phyloP scores from a whole-genome alignment of 2,797 vertebrate genomes.

The Streptopelia turtur region DNA sequence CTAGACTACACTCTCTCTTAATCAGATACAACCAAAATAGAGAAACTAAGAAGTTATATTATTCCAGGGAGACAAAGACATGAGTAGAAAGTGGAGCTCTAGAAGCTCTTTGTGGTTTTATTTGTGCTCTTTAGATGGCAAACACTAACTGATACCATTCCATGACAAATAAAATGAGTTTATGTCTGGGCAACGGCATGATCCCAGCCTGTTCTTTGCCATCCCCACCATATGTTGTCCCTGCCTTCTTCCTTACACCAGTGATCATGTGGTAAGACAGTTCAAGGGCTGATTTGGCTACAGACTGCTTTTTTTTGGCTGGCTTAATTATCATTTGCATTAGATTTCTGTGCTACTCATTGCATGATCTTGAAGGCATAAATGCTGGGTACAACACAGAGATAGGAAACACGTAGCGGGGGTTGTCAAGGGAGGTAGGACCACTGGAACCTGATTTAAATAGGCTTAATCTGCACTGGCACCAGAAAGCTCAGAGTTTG shows the following conservation, averaged over 20 bases:
- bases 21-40: neutral
- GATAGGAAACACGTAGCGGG: accelerated
- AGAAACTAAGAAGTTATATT: neutral
- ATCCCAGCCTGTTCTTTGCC: neutral
- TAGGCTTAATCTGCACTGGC: neutral
- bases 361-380: neutral
- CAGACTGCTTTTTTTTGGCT: neutral
- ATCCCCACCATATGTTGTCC: neutral
- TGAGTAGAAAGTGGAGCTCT: neutral
- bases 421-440: neutral
- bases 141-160: neutral
- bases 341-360: neutral
- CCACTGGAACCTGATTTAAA: neutral
- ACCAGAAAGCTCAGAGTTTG: neutral
- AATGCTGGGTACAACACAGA: neutral
- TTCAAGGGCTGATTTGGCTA: neutral
- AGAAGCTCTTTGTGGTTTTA: neutral
- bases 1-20: neutral
- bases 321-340: neutral
- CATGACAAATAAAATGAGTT: neutral
- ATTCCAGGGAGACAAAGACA: neutral
- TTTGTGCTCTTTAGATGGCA: neutral
- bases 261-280: neutral
- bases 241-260: neutral
- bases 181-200: neutral